Percentiles rank a stretch among this genome's conserved stretches.
Evolutionary conservation across 1,140 invertebrate species (phyloP).

Genomic region (Drosophila setifemur): DNA sequence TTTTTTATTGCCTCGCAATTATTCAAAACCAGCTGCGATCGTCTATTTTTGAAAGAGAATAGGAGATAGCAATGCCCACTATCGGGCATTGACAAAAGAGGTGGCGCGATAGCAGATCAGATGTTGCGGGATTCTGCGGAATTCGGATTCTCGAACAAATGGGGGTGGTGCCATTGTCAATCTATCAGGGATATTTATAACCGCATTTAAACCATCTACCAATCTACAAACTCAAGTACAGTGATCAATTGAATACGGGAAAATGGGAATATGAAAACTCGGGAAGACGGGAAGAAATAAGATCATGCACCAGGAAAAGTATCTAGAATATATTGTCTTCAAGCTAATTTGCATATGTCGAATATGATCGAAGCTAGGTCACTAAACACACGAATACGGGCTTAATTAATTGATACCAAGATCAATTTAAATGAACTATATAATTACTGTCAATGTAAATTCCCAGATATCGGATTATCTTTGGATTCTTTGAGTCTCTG

Average conservation of each 20-base stretch:
- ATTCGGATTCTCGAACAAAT: conserved; percentile 1
- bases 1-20: conserved; percentile 7
- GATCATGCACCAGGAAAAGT: too few species aligned
- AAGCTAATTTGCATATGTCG: too few species aligned
- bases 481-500: too few species aligned
- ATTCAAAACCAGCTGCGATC: conserved; percentile 18
- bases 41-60: not conserved
- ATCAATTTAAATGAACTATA: too few species aligned
- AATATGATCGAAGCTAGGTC: too few species aligned
- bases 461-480: too few species aligned
- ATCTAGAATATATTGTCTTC: too few species aligned
- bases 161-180: conserved; percentile 49
- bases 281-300: too few species aligned
- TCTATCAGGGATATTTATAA: conserved; percentile 33
- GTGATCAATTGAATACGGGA: not conserved
- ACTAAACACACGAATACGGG: too few species aligned
- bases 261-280: too few species aligned
- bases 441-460: too few species aligned
- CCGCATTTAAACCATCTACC: not conserved
- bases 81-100: conserved; percentile 33
- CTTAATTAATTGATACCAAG: too few species aligned
- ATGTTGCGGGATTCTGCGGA: not conserved
- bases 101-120: conserved; percentile 34
- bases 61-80: not conserved
- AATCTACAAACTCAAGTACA: conserved; percentile 7